A percentile compares a stretch with the other conserved stretches of the same genome.
Conservation (phyloP, 2,888 invertebrate genomes). For the Pseudeuparius sepicola region DNA sequence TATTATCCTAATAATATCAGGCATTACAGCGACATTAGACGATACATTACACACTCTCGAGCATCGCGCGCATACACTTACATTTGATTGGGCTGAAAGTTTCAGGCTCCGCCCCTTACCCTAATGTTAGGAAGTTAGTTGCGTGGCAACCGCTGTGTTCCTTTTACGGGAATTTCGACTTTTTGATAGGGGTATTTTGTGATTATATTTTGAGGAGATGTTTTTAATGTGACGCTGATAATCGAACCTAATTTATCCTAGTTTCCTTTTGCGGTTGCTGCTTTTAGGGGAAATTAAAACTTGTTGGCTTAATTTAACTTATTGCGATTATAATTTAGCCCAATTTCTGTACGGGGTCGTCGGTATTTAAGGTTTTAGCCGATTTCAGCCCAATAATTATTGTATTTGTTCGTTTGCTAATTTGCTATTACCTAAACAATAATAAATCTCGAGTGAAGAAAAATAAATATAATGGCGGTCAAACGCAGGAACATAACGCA, state of each 20-base stretch:
- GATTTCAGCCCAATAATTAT: too few relatives aligned
- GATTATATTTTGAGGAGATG: slow-evolving; percentile 18
- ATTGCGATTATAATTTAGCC: too few relatives aligned
- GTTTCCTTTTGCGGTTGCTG: too few relatives aligned
- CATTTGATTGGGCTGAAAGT: slow-evolving; percentile 33
- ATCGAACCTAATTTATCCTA: slow-evolving; percentile 17
- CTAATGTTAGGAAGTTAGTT: slow-evolving; percentile 28
- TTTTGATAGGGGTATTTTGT: slow-evolving; percentile 23
- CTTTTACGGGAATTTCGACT: slow-evolving; percentile 28
- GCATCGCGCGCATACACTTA: slow-evolving; percentile 32
- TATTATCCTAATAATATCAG: slow-evolving; percentile 42
- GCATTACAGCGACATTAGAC: slow-evolving; percentile 42
- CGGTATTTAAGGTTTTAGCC: too few relatives aligned
- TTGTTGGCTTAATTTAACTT: too few relatives aligned
- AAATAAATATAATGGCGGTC: too few relatives aligned
- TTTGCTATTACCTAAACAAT: too few relatives aligned
- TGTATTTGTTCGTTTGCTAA: too few relatives aligned
- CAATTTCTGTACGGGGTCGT: too few relatives aligned
- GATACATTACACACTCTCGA: slow-evolving; percentile 38
- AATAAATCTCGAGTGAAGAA: too few relatives aligned
- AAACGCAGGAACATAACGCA: too few relatives aligned
- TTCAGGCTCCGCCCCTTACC: slow-evolving; percentile 31
- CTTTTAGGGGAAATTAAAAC: too few relatives aligned
- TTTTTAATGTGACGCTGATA: slow-evolving; percentile 16
- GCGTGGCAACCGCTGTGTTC: slow-evolving; percentile 29